Evolutionary conservation across 2,888 invertebrate species (phyloP).

Genomic region (Candidula unifasciata): DNA sequence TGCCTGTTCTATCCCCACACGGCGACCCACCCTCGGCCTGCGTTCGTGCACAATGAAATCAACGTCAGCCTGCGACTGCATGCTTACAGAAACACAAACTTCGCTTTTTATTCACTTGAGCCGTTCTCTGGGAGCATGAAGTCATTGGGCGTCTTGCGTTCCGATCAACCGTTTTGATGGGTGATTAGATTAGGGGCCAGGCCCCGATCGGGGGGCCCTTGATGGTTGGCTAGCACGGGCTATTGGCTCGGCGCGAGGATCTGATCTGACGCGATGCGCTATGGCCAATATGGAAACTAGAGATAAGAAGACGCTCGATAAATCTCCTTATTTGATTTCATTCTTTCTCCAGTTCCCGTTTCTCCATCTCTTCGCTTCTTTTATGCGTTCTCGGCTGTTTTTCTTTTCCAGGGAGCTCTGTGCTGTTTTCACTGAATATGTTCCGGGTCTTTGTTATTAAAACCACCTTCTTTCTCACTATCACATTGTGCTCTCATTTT

Average conservation of each 20-base stretch:
- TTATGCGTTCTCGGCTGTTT: background rate
- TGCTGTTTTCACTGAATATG: background rate
- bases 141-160: slow-evolving; percentile 39
- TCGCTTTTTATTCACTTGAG: background rate
- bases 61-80: no score
- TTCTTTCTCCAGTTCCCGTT: background rate
- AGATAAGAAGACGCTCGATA: slow-evolving; percentile 47
- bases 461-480: no score
- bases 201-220: slow-evolving; percentile 1
- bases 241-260: slow-evolving; percentile 41
- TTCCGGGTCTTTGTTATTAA: no score
- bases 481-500: no score
- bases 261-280: slow-evolving; percentile 47
- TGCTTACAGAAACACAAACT: no score
- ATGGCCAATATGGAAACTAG: slow-evolving; percentile 45
- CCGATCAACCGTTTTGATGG: slow-evolving; percentile 49
- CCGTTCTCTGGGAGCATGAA: slow-evolving; percentile 24
- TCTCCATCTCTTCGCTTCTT: background rate
- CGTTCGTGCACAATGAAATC: no score
- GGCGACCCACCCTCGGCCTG: no score
- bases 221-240: slow-evolving; percentile 37
- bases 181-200: slow-evolving; percentile 47
- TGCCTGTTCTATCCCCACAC: no score
- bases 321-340: slow-evolving; percentile 2
- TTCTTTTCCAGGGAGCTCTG: background rate